Evolutionary conservation across 1,140 invertebrate species (phyloP).

Genomic region (Drosophila virilis): DNA sequence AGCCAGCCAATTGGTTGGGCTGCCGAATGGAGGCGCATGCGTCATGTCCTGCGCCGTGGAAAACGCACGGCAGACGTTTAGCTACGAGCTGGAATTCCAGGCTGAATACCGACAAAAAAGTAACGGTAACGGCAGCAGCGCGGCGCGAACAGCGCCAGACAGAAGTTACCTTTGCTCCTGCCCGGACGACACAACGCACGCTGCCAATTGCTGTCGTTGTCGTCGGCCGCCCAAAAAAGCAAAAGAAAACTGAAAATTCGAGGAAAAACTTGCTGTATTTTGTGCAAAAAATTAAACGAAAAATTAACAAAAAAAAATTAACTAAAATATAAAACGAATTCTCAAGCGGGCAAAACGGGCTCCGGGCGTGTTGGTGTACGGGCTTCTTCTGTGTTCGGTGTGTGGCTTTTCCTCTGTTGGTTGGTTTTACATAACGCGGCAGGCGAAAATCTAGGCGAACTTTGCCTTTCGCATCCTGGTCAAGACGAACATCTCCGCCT

Average conservation of each 20-base stretch:
- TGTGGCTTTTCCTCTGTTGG: too few relatives aligned
- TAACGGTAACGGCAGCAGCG: slow-evolving; percentile 53
- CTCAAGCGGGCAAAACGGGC: slow-evolving; percentile 2
- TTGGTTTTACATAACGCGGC: too few relatives aligned
- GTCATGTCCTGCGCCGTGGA: slow-evolving; percentile 74
- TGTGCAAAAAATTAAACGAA: too few relatives aligned
- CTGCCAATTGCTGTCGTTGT: slow-evolving; percentile 69
- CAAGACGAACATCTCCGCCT: too few relatives aligned
- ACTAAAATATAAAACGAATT: background rate
- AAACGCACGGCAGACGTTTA: slow-evolving; percentile 32
- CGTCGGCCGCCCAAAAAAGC: slow-evolving; percentile 44
- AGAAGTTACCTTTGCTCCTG: slow-evolving; percentile 85
- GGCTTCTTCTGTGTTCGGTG: too few relatives aligned
- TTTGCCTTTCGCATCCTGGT: background rate
- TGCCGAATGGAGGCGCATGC: slow-evolving; percentile 62
- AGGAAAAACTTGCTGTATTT: too few relatives aligned
- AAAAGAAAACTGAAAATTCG: slow-evolving; percentile 8
- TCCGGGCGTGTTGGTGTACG: slow-evolving; percentile 8
- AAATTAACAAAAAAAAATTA: background rate
- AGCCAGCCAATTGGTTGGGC: slow-evolving; percentile 69
- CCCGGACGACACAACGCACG: slow-evolving; percentile 84
- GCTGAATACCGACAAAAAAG: slow-evolving; percentile 71
- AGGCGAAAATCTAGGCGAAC: background rate
- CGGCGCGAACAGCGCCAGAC: slow-evolving; percentile 58
- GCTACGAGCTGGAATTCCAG: slow-evolving; percentile 68